Evolutionary conservation across 2,113 vertebrate genomes (phyloP), one percentile per base, ranked within the genome.

Genomic region (Actenoides lindsayi): DNA sequence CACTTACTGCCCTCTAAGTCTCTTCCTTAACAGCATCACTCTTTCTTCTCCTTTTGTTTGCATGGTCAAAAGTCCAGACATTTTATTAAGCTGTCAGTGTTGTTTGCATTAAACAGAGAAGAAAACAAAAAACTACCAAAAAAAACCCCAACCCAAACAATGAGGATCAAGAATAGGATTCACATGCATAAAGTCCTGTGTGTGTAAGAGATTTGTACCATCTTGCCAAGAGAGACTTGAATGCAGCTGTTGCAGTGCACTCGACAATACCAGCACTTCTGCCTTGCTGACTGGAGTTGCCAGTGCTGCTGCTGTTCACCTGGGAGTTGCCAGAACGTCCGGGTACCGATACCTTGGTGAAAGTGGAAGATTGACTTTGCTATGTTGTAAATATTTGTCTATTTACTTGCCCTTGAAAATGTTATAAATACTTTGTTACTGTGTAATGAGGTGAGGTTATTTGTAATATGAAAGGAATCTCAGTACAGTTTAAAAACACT

Each of bases 191-290:
- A 33, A 69, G 25, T 86, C 50, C 33, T 39, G 5, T 57, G 11
- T 0, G 0, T 37, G 18, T 33, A 35, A 48, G 33, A 82, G 42
- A 19, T 19, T 51, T 18, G 20, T 28, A 39, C 15, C 2, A 0
- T 10, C 3, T 50, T 37, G 19, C 28, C 42, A 28, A 60, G 42
- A 65, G 50, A 68, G 21, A 20, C 15, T 71, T 83, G 19, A 6
- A 7, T 31, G 24, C 37, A 78, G 10, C 21, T 75, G 8, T 60
- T 37, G 21, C 35, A 48, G 10, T 59, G 37, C 11, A 11, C 56
- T 42, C 70, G 50, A 3, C 56, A 73, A 16, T 67, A 15, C 23
- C 5, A 65, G 35, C 6, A 42, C 46, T 90, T 91, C 39, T 1
- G 1, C 42, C 44, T 23, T 87, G 82, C 23, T 65, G 27, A 4